Conservation (phyloP, 2,888 invertebrate species). For the Protula sp. region DNA sequence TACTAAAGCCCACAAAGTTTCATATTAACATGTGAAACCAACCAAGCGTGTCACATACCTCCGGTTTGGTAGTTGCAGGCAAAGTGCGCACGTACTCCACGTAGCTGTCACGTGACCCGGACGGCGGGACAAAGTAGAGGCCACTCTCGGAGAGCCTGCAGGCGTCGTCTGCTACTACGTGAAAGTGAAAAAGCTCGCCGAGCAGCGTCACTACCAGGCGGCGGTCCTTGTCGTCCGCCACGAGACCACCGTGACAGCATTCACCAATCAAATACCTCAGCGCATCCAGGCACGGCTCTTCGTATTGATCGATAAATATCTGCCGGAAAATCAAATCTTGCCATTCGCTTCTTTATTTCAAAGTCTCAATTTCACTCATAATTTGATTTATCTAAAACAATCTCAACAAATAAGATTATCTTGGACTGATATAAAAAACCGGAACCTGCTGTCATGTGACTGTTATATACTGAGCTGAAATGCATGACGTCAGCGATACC, state of each 20-base stretch:
- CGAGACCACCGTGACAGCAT: conserved; percentile 54
- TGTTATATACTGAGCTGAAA: too few relatives aligned
- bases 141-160: conserved; percentile 47
- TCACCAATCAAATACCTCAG: conserved; percentile 51
- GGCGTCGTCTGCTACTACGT: conserved; percentile 34
- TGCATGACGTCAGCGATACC: too few relatives aligned
- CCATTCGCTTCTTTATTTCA: too few relatives aligned
- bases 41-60: conserved; percentile 40
- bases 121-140: conserved; percentile 42
- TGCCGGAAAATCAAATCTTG: not conserved
- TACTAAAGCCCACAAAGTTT: too few relatives aligned
- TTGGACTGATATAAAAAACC: too few relatives aligned
- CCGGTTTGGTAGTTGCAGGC: conserved; percentile 49
- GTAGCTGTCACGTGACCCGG: conserved; percentile 42
- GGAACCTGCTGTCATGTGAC: too few relatives aligned
- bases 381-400: too few relatives aligned
- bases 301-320: conserved; percentile 54
- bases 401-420: too few relatives aligned
- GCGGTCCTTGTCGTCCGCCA: conserved; percentile 51
- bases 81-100: conserved; percentile 46
- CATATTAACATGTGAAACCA: too few relatives aligned
- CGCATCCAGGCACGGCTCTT: conserved; percentile 49
- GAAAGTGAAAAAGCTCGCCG: conserved; percentile 41
- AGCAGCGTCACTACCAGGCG: conserved; percentile 48
- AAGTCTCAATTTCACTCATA: too few relatives aligned